Evolutionary conservation across 2,888 invertebrate genomes (phyloP).

Genomic region (Dasypogon diadema): DNA sequence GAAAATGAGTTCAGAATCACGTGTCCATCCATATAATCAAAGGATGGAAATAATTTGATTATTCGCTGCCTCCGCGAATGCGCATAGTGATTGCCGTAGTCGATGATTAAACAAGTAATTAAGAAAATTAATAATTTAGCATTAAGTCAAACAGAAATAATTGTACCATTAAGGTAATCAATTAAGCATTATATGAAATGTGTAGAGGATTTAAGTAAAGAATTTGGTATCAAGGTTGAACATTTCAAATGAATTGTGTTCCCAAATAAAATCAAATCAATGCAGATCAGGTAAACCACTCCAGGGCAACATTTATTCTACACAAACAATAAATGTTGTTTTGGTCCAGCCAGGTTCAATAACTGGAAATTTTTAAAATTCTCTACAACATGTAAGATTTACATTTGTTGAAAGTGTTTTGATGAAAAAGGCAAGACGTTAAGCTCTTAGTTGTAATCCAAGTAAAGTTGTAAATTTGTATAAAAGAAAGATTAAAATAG

Average conservation of each 20-base stretch:
- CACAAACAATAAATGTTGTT: too few relatives aligned
- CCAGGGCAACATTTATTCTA: too few relatives aligned
- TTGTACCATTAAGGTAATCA: background rate
- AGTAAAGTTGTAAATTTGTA: constrained; percentile 37
- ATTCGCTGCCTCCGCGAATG: constrained; percentile 59
- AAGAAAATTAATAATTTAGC: constrained; percentile 8
- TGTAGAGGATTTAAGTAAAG: background rate
- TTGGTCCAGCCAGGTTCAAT: too few relatives aligned
- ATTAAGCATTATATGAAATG: constrained; percentile 1
- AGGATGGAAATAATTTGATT: constrained; percentile 52
- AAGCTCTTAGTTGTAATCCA: constrained; percentile 9
- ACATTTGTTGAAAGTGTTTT: too few relatives aligned
- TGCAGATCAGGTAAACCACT: too few relatives aligned
- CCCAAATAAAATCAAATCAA: too few relatives aligned
- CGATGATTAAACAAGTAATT: constrained; percentile 39
- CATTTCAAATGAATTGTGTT: too few relatives aligned
- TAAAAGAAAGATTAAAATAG: constrained; percentile 23
- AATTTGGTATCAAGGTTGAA: too few relatives aligned
- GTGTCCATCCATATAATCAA: constrained; percentile 30
- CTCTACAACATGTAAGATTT: too few relatives aligned
- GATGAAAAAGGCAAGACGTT: background rate
- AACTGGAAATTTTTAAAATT: too few relatives aligned
- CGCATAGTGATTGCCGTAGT: constrained; percentile 56
- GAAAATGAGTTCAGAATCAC: constrained; percentile 2
- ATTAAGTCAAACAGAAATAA: background rate